Conservation (phyloP, 2,888 invertebrate genomes). For the Clusia tigrina region DNA sequence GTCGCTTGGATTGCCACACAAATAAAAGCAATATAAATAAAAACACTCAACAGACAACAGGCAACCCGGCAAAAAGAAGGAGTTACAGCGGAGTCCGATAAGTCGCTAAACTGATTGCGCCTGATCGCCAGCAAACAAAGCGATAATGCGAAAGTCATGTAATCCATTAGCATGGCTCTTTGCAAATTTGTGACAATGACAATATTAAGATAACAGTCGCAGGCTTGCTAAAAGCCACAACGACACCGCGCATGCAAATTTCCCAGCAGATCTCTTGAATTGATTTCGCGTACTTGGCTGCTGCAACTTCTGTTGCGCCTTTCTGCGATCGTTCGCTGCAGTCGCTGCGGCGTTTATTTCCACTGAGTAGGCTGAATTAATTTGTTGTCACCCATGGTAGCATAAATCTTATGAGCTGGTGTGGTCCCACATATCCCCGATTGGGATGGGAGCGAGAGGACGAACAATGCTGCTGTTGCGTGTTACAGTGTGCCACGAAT, state of each 20-base stretch:
- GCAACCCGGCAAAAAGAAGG: neutral
- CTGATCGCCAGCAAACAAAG: conserved; percentile 60
- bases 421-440: conserved; percentile 37
- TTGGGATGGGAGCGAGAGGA: neutral
- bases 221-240: conserved; percentile 28
- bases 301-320: conserved; percentile 8
- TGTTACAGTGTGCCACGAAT: too few relatives aligned
- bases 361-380: conserved; percentile 55
- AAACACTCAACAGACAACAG: neutral
- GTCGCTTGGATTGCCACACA: neutral
- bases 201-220: conserved; percentile 63
- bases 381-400: conserved; percentile 61
- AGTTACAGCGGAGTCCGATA: neutral
- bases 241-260: conserved; percentile 18
- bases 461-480: conserved; percentile 6
- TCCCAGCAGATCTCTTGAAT: neutral
- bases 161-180: conserved; percentile 65
- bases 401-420: conserved; percentile 47
- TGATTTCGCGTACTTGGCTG: too few relatives aligned
- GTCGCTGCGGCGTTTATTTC: neutral
- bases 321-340: conserved; percentile 8
- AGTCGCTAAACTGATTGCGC: conserved; percentile 45
- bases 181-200: conserved; percentile 66
- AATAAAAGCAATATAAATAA: too few relatives aligned
- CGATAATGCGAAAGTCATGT: conserved; percentile 66